A percentile compares a stretch with the other conserved stretches of the same genome.
Conservation (phyloP, 2,888 invertebrate species). For the Lepetodrilus schrolli region DNA sequence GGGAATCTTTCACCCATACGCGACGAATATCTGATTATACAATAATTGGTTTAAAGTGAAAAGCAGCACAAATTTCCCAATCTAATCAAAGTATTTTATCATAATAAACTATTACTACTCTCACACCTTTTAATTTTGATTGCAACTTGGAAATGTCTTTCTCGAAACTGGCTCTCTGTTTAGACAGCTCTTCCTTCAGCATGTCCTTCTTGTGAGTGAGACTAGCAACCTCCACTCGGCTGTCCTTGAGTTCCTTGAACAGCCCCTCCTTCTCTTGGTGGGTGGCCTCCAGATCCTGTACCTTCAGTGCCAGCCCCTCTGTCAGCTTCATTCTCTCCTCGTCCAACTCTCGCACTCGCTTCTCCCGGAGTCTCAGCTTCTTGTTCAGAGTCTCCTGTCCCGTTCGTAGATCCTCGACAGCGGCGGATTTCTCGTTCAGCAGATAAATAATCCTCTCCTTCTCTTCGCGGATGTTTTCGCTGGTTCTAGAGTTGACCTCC, state of each 20-base stretch:
- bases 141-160: slow-evolving; percentile 62
- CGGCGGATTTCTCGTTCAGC: slow-evolving; percentile 55
- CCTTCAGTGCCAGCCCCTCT: slow-evolving; percentile 48
- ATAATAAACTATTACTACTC: not conserved
- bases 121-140: slow-evolving; percentile 62
- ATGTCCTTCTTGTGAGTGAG: slow-evolving; percentile 56
- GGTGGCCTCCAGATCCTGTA: slow-evolving; percentile 53
- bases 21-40: no score
- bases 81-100: not conserved
- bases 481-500: slow-evolving; percentile 55
- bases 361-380: slow-evolving; percentile 63
- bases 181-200: slow-evolving; percentile 54
- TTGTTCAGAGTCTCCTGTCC: slow-evolving; percentile 57
- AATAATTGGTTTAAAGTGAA: no score
- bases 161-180: slow-evolving; percentile 54
- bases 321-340: slow-evolving; percentile 52
- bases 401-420: slow-evolving; percentile 57
- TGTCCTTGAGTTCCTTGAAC: slow-evolving; percentile 61
- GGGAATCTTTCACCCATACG: no score
- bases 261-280: slow-evolving; percentile 61
- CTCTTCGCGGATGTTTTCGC: slow-evolving; percentile 60
- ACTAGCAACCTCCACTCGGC: slow-evolving; percentile 49
- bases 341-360: slow-evolving; percentile 58
- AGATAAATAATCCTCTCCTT: slow-evolving; percentile 55
- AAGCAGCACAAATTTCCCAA: not conserved